Evolutionary conservation across 1,140 invertebrate genomes (phyloP), one percentile per base, ranked within the genome.

Genomic region (Megalopta genalis): DNA sequence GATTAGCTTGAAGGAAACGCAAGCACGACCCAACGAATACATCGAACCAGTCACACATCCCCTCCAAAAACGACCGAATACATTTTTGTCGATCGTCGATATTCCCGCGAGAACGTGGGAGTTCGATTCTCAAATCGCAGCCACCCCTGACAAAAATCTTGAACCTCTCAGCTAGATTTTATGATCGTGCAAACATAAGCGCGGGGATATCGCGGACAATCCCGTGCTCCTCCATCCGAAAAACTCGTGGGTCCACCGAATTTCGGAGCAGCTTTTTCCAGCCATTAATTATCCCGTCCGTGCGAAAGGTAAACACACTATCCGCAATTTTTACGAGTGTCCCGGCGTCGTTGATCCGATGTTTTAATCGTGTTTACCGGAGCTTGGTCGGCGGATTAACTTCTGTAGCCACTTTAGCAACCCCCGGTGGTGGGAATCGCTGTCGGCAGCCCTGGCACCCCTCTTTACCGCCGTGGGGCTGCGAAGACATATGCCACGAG

Each of bases 361-460:
- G 79, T 87, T 87, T 80, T 77, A 77, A 86, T 86, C 82, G 68
- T 87, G 86, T 87, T 87, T 87, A 80, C 86, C 79, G 68, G 75
- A 46, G 85, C 59, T 81, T 82, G 84, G 79, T 76, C 75, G 73
- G 37, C 71, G 76, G 86, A 87, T 87, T 84, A 87, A 84, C 85
- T 80, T 81, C 71, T 66, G 74, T 68, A 71, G 82, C 77, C 79
- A 87, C 85, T 87, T 82, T 76, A 77, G 81, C 74, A 78, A 75
- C 68, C 72, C 63, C 9, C 21, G 9, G 71, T 57, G 72, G 80
- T 86, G 85, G 79, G 71, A 82, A 49, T 77, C 63, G 82, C 18
- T 67, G 57, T n/a, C 23, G 21, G 25, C 59, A 57, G 60, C 52
- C 23, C 10, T 21, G 32, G 71, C 39, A 37, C 70, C 69, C 69